A percentile compares a stretch with the other conserved stretches of the same genome.
Conservation (phyloP, 2,113 vertebrate species). For the Acanthochromis polyacanthus region DNA sequence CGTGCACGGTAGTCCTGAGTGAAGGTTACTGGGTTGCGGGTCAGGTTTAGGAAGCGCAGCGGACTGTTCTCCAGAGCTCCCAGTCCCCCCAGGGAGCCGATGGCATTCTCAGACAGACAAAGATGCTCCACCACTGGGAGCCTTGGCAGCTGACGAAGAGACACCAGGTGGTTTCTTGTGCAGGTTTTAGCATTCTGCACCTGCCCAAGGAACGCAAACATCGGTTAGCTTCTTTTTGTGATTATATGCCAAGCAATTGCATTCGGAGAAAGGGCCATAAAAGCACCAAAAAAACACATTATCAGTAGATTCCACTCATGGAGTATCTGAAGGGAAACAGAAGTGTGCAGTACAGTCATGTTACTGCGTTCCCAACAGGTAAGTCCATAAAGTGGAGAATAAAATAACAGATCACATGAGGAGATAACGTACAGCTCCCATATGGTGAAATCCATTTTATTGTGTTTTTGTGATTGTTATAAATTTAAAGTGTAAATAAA, state of each 20-base stretch:
- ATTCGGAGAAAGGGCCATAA: background rate
- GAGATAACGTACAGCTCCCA: no score
- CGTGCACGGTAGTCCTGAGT: conserved; percentile 89
- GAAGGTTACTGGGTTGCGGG: conserved; percentile 94
- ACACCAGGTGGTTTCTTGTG: conserved; percentile 92
- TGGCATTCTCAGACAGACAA: conserved; percentile 93
- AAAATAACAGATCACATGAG: no score
- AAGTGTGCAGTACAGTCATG: no score
- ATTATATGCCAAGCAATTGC: background rate
- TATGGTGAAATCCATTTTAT: no score
- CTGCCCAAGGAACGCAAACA: conserved; percentile 78
- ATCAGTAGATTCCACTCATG: background rate
- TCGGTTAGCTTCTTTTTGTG: background rate
- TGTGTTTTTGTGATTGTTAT: no score
- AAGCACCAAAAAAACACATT: background rate
- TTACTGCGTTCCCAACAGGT: no score
- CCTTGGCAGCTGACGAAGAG: conserved; percentile 94
- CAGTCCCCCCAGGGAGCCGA: conserved; percentile 87
- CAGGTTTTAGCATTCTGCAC: conserved; percentile 94
- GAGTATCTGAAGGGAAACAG: background rate
- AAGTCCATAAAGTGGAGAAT: no score
- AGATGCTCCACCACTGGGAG: conserved; percentile 91
- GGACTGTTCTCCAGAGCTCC: conserved; percentile 84
- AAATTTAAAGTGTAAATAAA: no score
- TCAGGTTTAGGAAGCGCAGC: conserved; percentile 88